A percentile compares a stretch with the other conserved stretches of the same genome.
phyloP scores from a whole-genome alignment of 2,797 vertebrate species.

The Thalassophryne amazonica region DNA sequence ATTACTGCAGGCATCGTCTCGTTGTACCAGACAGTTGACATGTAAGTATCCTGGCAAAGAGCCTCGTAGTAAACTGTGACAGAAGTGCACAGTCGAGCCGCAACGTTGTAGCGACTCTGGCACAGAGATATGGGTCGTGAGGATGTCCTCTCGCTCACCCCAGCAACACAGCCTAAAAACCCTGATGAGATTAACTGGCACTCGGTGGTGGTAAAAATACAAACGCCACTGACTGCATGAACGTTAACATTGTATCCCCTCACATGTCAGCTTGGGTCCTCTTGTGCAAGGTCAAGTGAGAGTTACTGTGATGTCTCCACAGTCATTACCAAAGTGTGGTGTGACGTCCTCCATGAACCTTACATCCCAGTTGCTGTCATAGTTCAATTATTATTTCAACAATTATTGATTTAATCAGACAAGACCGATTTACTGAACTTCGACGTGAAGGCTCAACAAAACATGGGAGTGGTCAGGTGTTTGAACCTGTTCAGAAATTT shows the following conservation, averaged over 20 bases:
- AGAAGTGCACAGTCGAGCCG: conserved; percentile 31
- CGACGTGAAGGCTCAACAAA: no score
- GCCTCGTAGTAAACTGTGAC: conserved; percentile 65
- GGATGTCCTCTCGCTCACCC: conserved; percentile 75
- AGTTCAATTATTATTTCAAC: no score
- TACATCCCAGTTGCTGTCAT: no score
- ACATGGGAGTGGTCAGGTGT: no score
- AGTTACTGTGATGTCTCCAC: conserved; percentile 35
- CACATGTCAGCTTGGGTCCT: conserved; percentile 58
- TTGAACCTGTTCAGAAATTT: no score
- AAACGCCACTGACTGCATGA: conserved; percentile 70
- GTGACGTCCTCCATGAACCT: neutral
- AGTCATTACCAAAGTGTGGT: neutral
- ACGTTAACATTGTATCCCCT: conserved; percentile 64
- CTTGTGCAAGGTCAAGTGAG: conserved; percentile 47
- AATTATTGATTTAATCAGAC: no score
- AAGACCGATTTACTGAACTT: no score
- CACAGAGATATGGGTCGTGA: conserved; percentile 73
- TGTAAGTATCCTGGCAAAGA: conserved; percentile 64
- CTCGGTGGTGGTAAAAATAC: conserved; percentile 67
- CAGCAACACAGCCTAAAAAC: conserved; percentile 64
- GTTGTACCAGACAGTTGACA: conserved; percentile 66
- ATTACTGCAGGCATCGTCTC: conserved; percentile 60
- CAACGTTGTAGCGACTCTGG: conserved; percentile 58
- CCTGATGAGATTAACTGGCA: conserved; percentile 76